Evolutionary conservation across 2,113 vertebrate species (phyloP).

Genomic region (Pipra filicauda): DNA sequence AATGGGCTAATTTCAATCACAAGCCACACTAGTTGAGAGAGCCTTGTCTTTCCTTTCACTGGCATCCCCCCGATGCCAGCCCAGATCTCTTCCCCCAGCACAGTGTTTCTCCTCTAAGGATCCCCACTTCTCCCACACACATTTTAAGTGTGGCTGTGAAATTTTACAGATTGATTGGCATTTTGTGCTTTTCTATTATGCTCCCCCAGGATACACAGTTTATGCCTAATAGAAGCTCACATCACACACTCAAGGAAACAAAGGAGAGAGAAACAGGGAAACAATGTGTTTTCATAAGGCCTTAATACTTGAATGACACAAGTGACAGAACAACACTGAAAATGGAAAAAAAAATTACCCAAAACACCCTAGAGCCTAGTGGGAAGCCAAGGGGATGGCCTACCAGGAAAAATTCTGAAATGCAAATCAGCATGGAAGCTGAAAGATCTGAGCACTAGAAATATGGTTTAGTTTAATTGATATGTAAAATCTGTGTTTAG

Average conservation of each 20-base stretch:
- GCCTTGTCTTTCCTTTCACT: neutral
- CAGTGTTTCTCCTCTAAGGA: neutral
- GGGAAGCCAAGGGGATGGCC: neutral
- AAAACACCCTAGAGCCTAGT: too few species aligned
- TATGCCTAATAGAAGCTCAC: neutral
- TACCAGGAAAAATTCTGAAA: neutral
- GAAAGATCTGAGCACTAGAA: neutral
- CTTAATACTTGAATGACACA: neutral
- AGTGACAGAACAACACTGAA: neutral
- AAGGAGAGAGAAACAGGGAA: neutral
- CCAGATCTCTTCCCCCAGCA: neutral
- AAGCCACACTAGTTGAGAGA: neutral
- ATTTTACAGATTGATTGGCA: neutral
- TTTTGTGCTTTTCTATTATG: neutral
- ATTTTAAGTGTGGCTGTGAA: neutral
- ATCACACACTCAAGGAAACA: neutral
- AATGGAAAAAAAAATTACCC: neutral
- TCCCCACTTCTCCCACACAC: neutral
- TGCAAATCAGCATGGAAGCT: neutral
- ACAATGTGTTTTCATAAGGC: neutral
- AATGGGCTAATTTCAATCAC: neutral
- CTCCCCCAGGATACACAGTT: neutral
- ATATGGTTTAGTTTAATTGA: accelerated
- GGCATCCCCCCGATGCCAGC: neutral
- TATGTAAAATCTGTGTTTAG: neutral